Conservation (phyloP, 2,113 vertebrate genomes). For the Proterorhinus semilunaris region DNA sequence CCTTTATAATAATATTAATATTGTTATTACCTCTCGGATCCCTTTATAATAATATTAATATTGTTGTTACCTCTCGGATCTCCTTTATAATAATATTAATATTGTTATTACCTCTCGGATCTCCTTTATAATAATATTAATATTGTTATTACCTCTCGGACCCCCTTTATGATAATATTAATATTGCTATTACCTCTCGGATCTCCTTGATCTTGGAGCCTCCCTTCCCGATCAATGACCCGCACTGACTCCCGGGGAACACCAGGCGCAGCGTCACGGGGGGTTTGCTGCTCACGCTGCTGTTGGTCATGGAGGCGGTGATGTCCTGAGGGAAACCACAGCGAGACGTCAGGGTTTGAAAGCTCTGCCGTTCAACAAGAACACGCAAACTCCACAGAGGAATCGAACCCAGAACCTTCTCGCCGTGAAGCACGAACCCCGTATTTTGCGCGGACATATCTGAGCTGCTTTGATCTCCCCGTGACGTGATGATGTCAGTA, state of each 20-base stretch:
- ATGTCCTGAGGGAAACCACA: conserved; percentile 86
- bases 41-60: too few species aligned
- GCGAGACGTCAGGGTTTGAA: background rate
- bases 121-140: conserved; percentile 65
- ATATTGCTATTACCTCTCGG: conserved; percentile 80
- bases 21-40: too few species aligned
- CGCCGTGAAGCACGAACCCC: too few species aligned
- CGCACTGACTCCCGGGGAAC: conserved; percentile 90
- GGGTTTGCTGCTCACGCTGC: conserved; percentile 88
- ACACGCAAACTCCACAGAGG: too few species aligned
- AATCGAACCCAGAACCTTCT: too few species aligned
- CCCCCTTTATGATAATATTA: conserved; percentile 82
- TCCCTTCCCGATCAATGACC: conserved; percentile 93
- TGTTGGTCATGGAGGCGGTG: conserved; percentile 89
- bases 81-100: too few species aligned
- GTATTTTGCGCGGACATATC: too few species aligned
- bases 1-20: too few species aligned
- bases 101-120: too few species aligned
- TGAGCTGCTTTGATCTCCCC: too few species aligned
- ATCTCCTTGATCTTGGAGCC: conserved; percentile 96
- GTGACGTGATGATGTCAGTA: conserved; percentile 42
- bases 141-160: conserved; percentile 81
- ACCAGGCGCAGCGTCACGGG: conserved; percentile 90
- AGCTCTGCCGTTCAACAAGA: too few species aligned
- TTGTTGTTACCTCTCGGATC: too few species aligned